Conservation (phyloP, 1,140 invertebrate species). For the Globodera ellingtonae region DNA sequence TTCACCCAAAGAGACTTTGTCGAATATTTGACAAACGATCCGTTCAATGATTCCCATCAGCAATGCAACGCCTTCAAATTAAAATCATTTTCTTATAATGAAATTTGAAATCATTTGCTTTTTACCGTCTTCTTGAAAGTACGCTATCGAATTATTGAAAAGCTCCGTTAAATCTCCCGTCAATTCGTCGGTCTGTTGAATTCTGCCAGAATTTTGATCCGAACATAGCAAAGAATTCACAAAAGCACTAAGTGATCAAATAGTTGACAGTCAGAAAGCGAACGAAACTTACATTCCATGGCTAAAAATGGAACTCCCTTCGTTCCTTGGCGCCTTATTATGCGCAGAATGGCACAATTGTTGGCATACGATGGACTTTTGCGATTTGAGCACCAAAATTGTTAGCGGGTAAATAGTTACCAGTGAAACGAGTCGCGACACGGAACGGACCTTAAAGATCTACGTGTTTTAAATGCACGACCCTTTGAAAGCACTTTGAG, state of each 20-base stretch:
- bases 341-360: slow-evolving; percentile 37
- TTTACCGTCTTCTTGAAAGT: slow-evolving; percentile 45
- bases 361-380: slow-evolving; percentile 54
- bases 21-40: slow-evolving; percentile 29
- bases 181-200: slow-evolving; percentile 31
- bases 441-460: slow-evolving; percentile 37
- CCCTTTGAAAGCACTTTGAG: slow-evolving; percentile 38
- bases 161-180: slow-evolving; percentile 43
- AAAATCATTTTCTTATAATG: neutral
- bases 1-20: slow-evolving; percentile 35
- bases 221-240: neutral
- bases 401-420: slow-evolving; percentile 45
- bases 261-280: slow-evolving; percentile 1
- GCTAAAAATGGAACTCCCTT: slow-evolving; percentile 1
- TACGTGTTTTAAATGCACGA: slow-evolving; percentile 20
- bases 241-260: slow-evolving; percentile 23
- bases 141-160: slow-evolving; percentile 51
- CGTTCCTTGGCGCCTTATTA: neutral
- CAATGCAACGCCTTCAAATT: slow-evolving; percentile 34
- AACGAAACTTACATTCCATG: slow-evolving; percentile 19
- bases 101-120: neutral
- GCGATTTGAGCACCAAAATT: slow-evolving; percentile 49
- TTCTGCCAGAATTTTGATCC: slow-evolving; percentile 31
- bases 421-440: slow-evolving; percentile 45
- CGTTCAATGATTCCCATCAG: slow-evolving; percentile 45